Evolutionary conservation across 2,113 vertebrate species (phyloP).

Genomic region (Rhinopithecus roxellana): DNA sequence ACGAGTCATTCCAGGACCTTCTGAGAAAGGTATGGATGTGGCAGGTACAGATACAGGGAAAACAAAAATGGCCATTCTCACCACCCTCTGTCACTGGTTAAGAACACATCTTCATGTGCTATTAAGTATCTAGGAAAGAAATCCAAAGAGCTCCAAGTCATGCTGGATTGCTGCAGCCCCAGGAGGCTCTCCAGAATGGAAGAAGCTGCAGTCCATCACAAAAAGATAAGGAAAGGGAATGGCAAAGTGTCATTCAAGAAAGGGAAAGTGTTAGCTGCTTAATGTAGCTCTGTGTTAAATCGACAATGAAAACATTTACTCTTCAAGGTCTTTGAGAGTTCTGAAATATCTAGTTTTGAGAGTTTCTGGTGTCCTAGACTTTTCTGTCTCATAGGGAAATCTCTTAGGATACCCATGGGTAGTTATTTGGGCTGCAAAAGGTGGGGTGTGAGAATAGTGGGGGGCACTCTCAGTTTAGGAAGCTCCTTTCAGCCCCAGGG

Average conservation of each 20-base stretch:
- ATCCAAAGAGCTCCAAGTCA: background rate
- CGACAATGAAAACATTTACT: background rate
- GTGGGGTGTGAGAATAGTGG: background rate
- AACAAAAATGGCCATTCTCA: background rate
- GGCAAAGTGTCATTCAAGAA: background rate
- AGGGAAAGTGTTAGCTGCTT: constrained; percentile 3
- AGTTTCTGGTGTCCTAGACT: background rate
- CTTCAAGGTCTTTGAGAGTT: background rate
- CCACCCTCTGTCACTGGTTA: background rate
- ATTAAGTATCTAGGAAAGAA: background rate
- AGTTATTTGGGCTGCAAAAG: background rate
- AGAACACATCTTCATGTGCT: background rate
- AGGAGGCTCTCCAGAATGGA: background rate
- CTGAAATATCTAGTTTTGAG: background rate
- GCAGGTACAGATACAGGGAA: background rate
- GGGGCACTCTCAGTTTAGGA: background rate
- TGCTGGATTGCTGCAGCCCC: background rate
- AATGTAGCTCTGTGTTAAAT: background rate
- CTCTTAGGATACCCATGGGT: background rate
- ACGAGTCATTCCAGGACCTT: background rate
- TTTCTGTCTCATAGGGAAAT: constrained; percentile 7
- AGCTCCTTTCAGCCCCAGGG: background rate
- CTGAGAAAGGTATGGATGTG: background rate
- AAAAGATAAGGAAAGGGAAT: background rate
- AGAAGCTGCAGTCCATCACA: background rate